Evolutionary conservation across 1,140 invertebrate genomes (phyloP).

Genomic region (Lysiphlebus fabarum): DNA sequence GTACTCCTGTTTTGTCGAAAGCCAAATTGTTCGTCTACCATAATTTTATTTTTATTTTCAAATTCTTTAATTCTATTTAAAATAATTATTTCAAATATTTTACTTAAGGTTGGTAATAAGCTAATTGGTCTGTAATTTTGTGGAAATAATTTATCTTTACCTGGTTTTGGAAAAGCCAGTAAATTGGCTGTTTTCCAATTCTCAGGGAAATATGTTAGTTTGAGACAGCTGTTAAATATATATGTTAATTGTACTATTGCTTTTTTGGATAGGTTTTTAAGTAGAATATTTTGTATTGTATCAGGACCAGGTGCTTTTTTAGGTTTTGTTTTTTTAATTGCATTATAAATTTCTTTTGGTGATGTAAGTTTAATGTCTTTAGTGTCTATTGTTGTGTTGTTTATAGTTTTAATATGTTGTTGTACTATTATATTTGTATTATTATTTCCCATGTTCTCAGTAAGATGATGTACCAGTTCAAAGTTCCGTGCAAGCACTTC

Average conservation of each 20-base stretch:
- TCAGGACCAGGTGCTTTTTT: conserved; percentile 37
- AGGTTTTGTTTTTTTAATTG: conserved; percentile 14
- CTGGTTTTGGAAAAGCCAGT: conserved; percentile 31
- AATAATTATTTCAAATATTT: conserved; percentile 38
- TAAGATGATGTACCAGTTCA: conserved; percentile 16
- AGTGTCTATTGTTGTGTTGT: background rate
- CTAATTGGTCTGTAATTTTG: conserved; percentile 41
- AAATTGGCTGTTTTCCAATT: conserved; percentile 33
- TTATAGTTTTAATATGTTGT: background rate
- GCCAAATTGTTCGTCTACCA: conserved; percentile 36
- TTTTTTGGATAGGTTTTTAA: conserved; percentile 33
- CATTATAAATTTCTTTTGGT: background rate
- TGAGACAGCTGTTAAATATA: conserved; percentile 33
- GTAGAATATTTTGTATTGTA: conserved; percentile 24
- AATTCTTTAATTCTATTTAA: conserved; percentile 27
- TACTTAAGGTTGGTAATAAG: conserved; percentile 33
- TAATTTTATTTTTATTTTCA: conserved; percentile 3
- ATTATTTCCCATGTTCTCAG: background rate
- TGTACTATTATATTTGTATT: background rate
- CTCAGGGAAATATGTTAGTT: conserved; percentile 29
- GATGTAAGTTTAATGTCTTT: background rate
- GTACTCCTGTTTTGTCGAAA: conserved; percentile 34
- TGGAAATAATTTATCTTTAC: conserved; percentile 35
- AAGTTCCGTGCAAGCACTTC: conserved; percentile 13
- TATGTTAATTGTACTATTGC: conserved; percentile 27